Percentiles rank a stretch among this genome's conserved stretches.
Evolutionary conservation across 2,888 invertebrate genomes (phyloP).

Genomic region (Drosophila koepferae): DNA sequence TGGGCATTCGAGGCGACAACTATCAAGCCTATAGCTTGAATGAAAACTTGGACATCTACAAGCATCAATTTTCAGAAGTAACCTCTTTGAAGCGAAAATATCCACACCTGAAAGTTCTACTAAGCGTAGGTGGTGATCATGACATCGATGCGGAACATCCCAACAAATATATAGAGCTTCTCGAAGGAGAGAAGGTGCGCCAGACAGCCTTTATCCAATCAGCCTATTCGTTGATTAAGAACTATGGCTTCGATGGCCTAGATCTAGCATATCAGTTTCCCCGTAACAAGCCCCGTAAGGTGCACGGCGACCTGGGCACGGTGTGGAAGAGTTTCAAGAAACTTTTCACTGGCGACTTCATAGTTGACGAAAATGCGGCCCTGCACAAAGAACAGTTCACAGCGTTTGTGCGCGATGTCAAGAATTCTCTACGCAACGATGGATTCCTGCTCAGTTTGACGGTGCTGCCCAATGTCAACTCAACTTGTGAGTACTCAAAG

Average conservation of each 20-base stretch:
- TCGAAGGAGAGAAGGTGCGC: constrained; percentile 90
- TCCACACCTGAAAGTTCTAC: constrained; percentile 89
- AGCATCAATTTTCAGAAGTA: constrained; percentile 90
- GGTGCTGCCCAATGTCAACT: constrained; percentile 92
- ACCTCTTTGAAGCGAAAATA: constrained; percentile 89
- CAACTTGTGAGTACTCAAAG: constrained; percentile 87
- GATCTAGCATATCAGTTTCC: constrained; percentile 95
- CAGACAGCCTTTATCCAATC: constrained; percentile 91
- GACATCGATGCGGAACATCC: constrained; percentile 88
- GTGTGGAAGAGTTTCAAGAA: constrained; percentile 92
- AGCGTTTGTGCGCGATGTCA: constrained; percentile 90
- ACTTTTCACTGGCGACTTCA: constrained; percentile 89
- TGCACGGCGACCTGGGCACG: constrained; percentile 87
- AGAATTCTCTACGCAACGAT: constrained; percentile 89
- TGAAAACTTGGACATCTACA: constrained; percentile 89
- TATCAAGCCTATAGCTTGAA: constrained; percentile 90
- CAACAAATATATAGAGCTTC: constrained; percentile 89
- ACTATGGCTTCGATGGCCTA: constrained; percentile 94
- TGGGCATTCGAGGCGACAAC: constrained; percentile 89
- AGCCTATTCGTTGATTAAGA: constrained; percentile 89
- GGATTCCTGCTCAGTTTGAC: constrained; percentile 89
- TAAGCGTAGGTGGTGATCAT: constrained; percentile 91
- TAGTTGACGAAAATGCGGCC: constrained; percentile 90
- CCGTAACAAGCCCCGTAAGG: constrained; percentile 91
- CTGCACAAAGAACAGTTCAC: constrained; percentile 93